phyloP scores from a whole-genome alignment of 2,113 vertebrate species.

The Petrocephalus microphthalmus region DNA sequence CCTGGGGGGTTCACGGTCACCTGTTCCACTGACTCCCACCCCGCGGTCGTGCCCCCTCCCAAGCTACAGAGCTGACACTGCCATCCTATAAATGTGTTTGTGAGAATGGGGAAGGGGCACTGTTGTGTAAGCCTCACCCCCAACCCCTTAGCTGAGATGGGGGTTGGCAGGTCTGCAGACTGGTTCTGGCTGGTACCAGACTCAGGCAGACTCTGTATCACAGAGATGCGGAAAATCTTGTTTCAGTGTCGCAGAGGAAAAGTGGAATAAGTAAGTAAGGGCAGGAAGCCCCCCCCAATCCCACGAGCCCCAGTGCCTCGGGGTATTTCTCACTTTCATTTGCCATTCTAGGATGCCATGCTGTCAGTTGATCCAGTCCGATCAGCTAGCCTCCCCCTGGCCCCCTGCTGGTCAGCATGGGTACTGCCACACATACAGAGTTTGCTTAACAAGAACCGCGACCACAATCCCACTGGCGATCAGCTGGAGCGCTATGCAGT shows the following conservation, averaged over 20 bases:
- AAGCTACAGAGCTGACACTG: neutral
- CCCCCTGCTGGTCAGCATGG: slow-evolving; percentile 1
- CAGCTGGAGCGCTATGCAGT: neutral
- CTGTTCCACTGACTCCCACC: neutral
- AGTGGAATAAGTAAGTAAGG: neutral
- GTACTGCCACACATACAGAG: slow-evolving; percentile 43
- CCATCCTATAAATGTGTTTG: no score
- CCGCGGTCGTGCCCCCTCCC: neutral
- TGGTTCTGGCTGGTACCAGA: neutral
- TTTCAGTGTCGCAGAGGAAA: neutral
- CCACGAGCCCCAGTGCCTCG: slow-evolving; percentile 52
- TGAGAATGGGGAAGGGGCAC: no score
- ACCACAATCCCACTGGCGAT: neutral
- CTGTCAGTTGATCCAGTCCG: slow-evolving; percentile 57
- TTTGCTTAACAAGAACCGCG: neutral
- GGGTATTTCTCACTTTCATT: slow-evolving; percentile 60
- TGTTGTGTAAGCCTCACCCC: neutral
- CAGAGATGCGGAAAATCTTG: neutral
- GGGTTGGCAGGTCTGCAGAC: neutral
- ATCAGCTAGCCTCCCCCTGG: neutral
- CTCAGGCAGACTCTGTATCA: neutral
- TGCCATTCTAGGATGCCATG: slow-evolving; percentile 59
- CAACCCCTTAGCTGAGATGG: neutral
- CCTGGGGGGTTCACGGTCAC: neutral
- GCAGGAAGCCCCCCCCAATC: slow-evolving; percentile 26